A percentile compares a stretch with the other conserved stretches of the same genome.
These are phyloP conservation scores for Lepidocyrtoides sp. DNA, from an alignment of 2,888 invertebrate genomes.

Conservation along the genomic window DNA sequence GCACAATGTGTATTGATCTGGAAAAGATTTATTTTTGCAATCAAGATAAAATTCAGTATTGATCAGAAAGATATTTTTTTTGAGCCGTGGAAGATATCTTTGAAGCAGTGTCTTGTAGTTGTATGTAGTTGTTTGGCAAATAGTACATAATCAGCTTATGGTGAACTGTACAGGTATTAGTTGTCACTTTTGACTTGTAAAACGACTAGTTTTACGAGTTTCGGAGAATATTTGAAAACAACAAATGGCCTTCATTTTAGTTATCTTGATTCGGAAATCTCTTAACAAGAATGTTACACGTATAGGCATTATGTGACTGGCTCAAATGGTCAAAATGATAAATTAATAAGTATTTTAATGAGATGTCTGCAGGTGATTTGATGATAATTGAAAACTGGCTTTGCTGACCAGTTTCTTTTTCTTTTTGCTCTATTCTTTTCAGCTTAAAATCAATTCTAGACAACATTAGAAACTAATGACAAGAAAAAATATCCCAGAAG, in stretches of 20 bases:
- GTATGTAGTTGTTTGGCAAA: constrained; percentile 67
- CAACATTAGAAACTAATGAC: constrained; percentile 43
- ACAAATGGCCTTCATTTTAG: constrained; percentile 75
- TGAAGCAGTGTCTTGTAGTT: not conserved
- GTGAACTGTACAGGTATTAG: constrained; percentile 65
- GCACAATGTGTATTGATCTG: not conserved
- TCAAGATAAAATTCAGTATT: constrained; percentile 56
- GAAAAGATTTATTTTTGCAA: constrained; percentile 32
- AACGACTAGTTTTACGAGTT: constrained; percentile 79
- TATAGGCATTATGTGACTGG: constrained; percentile 59
- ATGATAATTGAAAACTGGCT: constrained; percentile 77
- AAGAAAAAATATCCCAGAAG: constrained; percentile 27
- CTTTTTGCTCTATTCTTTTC: constrained; percentile 57
- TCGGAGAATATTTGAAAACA: constrained; percentile 74
- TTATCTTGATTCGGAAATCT: constrained; percentile 78
- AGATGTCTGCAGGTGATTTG: constrained; percentile 80
- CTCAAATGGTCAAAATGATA: constrained; percentile 77
- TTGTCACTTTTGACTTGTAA: constrained; percentile 78
- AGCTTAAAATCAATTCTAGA: constrained; percentile 66
- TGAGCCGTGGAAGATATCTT: not conserved
- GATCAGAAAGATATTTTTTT: constrained; percentile 64
- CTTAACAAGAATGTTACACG: constrained; percentile 72
- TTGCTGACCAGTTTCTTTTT: constrained; percentile 67
- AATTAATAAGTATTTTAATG: constrained; percentile 79
- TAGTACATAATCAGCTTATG: constrained; percentile 66